Conservation (phyloP, 2,888 invertebrate species). For the Ormyrus thymus region DNA sequence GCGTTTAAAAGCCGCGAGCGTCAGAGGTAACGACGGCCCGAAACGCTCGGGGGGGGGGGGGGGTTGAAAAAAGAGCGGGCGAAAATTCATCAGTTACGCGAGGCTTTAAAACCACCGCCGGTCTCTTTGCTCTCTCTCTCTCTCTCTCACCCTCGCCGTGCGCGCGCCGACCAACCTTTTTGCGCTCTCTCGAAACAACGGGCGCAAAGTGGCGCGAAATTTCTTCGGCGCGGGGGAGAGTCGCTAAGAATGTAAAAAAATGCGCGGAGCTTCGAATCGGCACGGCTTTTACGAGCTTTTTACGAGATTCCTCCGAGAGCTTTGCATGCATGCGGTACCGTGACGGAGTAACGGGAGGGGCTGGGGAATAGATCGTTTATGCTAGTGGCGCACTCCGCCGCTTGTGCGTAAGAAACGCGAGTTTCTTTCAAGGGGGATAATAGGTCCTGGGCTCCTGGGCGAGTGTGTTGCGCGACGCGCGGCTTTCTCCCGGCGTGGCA, state of each 20-base stretch:
- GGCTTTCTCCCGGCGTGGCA: slow-evolving; percentile 3
- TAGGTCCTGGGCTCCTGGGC: background rate
- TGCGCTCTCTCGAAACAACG: slow-evolving; percentile 14
- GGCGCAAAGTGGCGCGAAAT: slow-evolving; percentile 4
- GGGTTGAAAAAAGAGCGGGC: background rate
- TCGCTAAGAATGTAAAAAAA: background rate
- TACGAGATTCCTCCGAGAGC: background rate
- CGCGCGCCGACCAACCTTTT: slow-evolving; percentile 17
- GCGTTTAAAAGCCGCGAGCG: slow-evolving; percentile 5
- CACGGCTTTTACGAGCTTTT: slow-evolving; percentile 35
- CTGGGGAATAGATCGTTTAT: slow-evolving; percentile 4
- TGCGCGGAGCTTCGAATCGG: slow-evolving; percentile 13
- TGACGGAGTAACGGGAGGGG: background rate
- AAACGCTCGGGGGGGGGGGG: slow-evolving; percentile 27
- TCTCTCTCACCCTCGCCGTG: background rate
- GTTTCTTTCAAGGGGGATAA: background rate
- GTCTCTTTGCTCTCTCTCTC: slow-evolving; percentile 31
- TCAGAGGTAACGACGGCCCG: slow-evolving; percentile 26
- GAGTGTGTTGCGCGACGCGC: slow-evolving; percentile 11
- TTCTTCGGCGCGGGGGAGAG: background rate
- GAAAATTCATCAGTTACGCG: slow-evolving; percentile 52
- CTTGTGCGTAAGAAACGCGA: background rate
- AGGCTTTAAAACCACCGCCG: slow-evolving; percentile 49
- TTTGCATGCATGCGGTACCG: background rate
- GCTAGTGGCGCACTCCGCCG: background rate